phyloP scores from a whole-genome alignment of 2,888 invertebrate genomes.

The Hedya salicella region DNA sequence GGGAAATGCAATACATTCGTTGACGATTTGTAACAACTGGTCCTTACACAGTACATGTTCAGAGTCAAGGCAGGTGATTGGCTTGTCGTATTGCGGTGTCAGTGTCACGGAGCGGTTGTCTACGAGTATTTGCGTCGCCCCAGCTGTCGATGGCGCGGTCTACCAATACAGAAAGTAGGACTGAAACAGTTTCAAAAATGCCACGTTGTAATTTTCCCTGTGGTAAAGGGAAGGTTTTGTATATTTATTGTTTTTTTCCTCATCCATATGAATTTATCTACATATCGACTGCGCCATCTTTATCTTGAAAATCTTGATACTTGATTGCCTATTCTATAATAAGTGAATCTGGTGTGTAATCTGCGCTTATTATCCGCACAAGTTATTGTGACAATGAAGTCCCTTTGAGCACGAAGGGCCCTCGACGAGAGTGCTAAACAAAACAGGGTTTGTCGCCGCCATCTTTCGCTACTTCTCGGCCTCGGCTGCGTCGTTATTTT shows the following conservation, averaged over 20 bases:
- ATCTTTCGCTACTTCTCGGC: constrained; percentile 52
- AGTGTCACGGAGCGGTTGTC: neutral
- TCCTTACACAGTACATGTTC: no score
- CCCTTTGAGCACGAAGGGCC: constrained; percentile 44
- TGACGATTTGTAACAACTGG: no score
- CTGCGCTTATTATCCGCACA: constrained; percentile 17
- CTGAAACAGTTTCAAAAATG: neutral
- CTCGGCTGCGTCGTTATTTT: constrained; percentile 65
- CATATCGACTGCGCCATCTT: no score
- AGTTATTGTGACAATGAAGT: constrained; percentile 18
- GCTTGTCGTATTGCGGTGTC: neutral
- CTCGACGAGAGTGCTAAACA: constrained; percentile 67
- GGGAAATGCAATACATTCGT: no score
- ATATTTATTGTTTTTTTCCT: no score
- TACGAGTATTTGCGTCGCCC: neutral
- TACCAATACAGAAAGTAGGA: neutral
- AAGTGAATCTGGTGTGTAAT: constrained; percentile 3
- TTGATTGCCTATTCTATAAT: neutral
- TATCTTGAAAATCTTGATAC: no score
- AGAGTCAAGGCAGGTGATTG: no score
- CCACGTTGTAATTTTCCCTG: neutral
- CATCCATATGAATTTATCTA: no score
- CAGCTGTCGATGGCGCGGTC: neutral
- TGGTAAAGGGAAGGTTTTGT: neutral
- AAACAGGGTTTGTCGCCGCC: constrained; percentile 60